Evolutionary conservation across 2,797 vertebrate species (phyloP).

Genomic region (Sarcoramphus papa): DNA sequence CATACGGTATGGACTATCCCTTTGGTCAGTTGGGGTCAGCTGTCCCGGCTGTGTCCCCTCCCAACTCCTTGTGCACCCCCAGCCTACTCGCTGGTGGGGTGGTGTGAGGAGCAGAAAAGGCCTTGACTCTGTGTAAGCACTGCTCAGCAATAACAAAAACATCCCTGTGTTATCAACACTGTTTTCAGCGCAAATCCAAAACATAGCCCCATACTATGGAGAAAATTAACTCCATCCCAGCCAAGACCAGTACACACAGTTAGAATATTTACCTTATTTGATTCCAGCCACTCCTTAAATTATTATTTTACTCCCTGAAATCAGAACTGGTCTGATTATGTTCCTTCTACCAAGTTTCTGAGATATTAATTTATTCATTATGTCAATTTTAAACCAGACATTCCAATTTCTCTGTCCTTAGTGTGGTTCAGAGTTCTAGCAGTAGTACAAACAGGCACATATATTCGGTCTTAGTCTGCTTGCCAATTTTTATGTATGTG

Average conservation of each 20-base stretch:
- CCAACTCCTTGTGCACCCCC: background rate
- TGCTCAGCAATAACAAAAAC: background rate
- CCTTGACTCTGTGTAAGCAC: background rate
- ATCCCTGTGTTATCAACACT: background rate
- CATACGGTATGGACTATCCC: background rate
- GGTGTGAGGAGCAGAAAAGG: background rate
- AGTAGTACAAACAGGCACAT: background rate
- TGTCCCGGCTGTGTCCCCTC: too few species aligned
- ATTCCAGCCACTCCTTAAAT: background rate
- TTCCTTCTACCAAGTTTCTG: background rate
- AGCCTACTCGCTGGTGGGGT: fast-evolving
- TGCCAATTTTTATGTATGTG: background rate
- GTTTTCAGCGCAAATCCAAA: background rate
- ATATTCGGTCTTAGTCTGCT: background rate
- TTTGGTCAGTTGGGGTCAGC: too few species aligned
- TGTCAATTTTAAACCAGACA: background rate
- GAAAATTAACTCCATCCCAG: background rate
- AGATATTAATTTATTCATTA: background rate
- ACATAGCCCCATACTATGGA: background rate
- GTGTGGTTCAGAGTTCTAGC: background rate
- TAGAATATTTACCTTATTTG: background rate
- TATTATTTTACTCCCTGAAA: background rate
- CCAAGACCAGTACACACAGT: too few species aligned
- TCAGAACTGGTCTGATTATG: background rate
- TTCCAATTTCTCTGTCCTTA: background rate